Evolutionary conservation across 2,113 vertebrate species (phyloP).

Genomic region (Tachycineta bicolor): DNA sequence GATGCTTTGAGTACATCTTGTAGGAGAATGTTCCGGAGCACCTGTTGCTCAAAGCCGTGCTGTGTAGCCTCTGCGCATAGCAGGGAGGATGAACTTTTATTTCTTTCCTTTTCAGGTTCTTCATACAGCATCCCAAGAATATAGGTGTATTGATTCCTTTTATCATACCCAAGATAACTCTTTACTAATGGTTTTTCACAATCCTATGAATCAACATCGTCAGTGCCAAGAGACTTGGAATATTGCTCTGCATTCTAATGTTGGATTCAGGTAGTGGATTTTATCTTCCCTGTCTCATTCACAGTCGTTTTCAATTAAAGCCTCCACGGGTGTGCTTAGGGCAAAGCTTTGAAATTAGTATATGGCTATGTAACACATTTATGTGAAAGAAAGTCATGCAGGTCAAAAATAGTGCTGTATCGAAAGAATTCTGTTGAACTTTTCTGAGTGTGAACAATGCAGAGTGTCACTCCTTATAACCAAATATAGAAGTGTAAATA

Average conservation of each 20-base stretch:
- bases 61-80: neutral
- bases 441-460: neutral
- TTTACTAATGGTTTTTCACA: conserved; percentile 87
- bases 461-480: neutral
- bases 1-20: neutral
- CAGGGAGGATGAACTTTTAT: neutral
- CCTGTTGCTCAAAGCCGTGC: neutral
- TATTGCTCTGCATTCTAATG: conserved; percentile 83
- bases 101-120: conserved; percentile 80
- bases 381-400: neutral
- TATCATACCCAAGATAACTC: conserved; percentile 80
- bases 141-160: conserved; percentile 84
- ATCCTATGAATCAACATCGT: conserved; percentile 80
- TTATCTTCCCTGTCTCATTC: neutral
- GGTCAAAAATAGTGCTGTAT: neutral
- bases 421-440: neutral
- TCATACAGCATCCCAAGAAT: conserved; percentile 77
- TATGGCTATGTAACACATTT: neutral
- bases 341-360: neutral
- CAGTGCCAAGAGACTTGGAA: conserved; percentile 83
- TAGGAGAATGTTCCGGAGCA: neutral
- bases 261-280: conserved; percentile 88
- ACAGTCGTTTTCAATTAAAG: neutral
- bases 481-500: neutral
- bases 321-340: neutral